Percentiles rank a stretch among this genome's conserved stretches.
These are phyloP conservation scores for Recurvirostra avosetta DNA, from an alignment of 2,113 vertebrate species.

Conservation along the genomic window DNA sequence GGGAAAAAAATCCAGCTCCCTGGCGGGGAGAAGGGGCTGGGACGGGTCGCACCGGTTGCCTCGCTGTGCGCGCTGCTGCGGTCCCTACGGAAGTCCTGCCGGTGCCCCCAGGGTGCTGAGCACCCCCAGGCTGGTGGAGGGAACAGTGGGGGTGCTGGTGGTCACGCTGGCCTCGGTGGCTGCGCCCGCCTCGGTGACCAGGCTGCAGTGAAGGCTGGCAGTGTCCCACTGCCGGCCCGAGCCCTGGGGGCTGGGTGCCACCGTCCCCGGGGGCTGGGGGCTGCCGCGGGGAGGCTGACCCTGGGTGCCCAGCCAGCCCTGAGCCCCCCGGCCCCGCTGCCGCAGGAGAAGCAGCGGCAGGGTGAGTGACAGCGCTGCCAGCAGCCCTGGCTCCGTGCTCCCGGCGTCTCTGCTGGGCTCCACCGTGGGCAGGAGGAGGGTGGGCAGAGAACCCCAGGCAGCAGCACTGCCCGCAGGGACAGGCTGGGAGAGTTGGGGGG, in stretches of 20 bases:
- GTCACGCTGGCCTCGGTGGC: rapidly evolving
- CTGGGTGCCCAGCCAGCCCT: background rate
- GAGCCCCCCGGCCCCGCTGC: rapidly evolving
- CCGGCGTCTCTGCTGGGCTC: background rate
- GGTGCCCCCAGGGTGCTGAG: background rate
- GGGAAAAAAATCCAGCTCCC: background rate
- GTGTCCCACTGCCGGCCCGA: rapidly evolving
- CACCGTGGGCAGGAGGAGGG: no score
- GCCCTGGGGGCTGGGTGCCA: background rate
- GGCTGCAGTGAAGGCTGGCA: background rate
- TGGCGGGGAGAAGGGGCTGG: background rate
- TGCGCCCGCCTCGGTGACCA: background rate
- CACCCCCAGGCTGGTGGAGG: background rate
- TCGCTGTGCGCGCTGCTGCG: rapidly evolving
- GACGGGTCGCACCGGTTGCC: background rate
- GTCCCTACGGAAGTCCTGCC: background rate
- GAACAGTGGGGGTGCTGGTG: rapidly evolving
- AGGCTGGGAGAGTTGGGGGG: background rate
- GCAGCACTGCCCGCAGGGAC: background rate
- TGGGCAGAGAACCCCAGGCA: background rate
- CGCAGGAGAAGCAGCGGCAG: background rate
- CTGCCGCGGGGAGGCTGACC: background rate
- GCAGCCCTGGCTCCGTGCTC: no score
- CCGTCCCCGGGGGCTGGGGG: background rate
- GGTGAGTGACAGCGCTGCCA: background rate